Conservation (phyloP, 2,113 vertebrate genomes). For the Crotalus tigris region DNA sequence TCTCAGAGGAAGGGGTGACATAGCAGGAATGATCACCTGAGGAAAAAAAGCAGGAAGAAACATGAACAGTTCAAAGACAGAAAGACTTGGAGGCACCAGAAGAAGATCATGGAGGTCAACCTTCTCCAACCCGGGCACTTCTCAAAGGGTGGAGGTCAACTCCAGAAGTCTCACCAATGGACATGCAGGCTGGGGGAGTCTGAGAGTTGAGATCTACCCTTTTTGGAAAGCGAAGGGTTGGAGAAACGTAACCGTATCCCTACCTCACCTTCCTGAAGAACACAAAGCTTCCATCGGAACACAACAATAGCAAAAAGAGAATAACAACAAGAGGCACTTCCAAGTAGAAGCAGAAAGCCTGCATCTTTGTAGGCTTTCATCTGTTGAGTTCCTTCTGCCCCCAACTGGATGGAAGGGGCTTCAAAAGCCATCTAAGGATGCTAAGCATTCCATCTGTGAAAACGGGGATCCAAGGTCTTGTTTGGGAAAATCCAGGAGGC, state of each 20-base stretch:
- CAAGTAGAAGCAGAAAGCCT: neutral
- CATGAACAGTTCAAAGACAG: constrained; percentile 37
- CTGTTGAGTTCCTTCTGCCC: neutral
- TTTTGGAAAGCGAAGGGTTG: neutral
- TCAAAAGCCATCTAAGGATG: neutral
- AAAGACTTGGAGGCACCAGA: neutral
- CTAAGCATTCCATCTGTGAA: neutral
- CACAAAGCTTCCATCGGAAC: neutral
- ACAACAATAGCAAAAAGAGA: neutral
- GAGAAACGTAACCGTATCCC: neutral
- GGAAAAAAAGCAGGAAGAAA: constrained; percentile 66
- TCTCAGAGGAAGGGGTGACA: constrained; percentile 81
- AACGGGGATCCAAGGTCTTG: neutral
- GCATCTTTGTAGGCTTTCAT: neutral
- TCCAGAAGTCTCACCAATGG: neutral
- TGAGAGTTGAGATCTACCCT: neutral
- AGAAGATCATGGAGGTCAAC: neutral
- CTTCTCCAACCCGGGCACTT: neutral
- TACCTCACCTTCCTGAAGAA: neutral
- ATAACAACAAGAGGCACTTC: neutral
- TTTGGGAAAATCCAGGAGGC: neutral
- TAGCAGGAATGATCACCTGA: constrained; percentile 87
- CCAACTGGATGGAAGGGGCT: neutral
- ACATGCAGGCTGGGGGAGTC: neutral
- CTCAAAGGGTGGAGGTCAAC: neutral